Evolutionary conservation across 2,888 invertebrate species (phyloP).

Genomic region (Holacanthella duospinosa): DNA sequence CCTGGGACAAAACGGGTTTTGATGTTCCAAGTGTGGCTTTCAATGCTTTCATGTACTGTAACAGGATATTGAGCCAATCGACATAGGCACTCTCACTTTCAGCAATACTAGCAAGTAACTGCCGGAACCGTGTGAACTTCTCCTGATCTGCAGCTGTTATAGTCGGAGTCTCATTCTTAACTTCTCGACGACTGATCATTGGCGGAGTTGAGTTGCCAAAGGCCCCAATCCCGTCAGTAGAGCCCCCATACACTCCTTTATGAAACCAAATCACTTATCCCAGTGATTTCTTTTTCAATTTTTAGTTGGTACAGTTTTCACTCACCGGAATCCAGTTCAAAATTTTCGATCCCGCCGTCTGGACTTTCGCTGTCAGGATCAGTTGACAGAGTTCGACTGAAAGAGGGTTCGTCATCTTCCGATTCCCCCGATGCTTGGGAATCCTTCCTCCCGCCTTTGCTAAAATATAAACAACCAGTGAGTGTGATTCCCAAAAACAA

Average conservation of each 20-base stretch:
- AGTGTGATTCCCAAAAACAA: too few species aligned
- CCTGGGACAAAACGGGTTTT: conserved; percentile 76
- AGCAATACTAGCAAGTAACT: conserved; percentile 77
- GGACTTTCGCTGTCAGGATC: conserved; percentile 44
- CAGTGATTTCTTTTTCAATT: background rate
- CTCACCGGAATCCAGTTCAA: conserved; percentile 39
- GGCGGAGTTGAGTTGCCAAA: conserved; percentile 3
- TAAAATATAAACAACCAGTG: too few species aligned
- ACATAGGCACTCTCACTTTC: conserved; percentile 85
- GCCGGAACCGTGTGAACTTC: conserved; percentile 73
- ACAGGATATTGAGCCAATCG: conserved; percentile 75
- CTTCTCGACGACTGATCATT: conserved; percentile 17
- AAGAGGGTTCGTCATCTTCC: conserved; percentile 43
- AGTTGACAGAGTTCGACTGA: conserved; percentile 53
- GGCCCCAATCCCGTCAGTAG: background rate
- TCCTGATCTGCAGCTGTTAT: conserved; percentile 53
- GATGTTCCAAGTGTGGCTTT: conserved; percentile 76
- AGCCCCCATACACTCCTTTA: background rate
- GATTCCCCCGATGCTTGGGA: conserved; percentile 35
- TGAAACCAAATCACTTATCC: background rate
- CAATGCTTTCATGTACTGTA: conserved; percentile 85
- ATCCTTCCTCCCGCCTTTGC: conserved; percentile 34
- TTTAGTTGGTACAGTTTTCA: background rate
- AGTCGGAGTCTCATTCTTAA: conserved; percentile 30
- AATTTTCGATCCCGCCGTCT: conserved; percentile 35